A percentile compares a stretch with the other conserved stretches of the same genome.
Evolutionary conservation across 2,797 vertebrate species (phyloP).

Genomic region (Momotus momota): DNA sequence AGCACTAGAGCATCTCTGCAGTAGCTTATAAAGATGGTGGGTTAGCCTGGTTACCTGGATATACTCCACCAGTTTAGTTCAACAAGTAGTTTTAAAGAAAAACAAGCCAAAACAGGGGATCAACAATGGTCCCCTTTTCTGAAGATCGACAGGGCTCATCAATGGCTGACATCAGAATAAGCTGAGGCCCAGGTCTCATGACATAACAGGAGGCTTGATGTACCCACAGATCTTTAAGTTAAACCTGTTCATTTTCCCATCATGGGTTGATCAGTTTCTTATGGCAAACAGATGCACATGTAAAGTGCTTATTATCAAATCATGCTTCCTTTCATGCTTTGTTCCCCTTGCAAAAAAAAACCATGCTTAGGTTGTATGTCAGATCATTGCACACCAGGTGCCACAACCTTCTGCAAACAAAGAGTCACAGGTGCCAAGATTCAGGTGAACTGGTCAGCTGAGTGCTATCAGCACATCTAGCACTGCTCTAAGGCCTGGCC

Average conservation of each 20-base stretch:
- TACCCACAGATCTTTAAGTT: neutral
- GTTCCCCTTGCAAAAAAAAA: neutral
- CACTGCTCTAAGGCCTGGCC: neutral
- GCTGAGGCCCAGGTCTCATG: neutral
- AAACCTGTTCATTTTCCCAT: neutral
- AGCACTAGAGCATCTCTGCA: neutral
- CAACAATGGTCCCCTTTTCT: neutral
- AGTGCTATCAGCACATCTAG: neutral
- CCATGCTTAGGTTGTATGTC: neutral
- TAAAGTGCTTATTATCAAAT: neutral
- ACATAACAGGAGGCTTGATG: fast-evolving
- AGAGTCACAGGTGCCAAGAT: neutral
- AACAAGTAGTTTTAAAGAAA: neutral
- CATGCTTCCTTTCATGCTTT: neutral
- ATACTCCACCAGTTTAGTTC: neutral
- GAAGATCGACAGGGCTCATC: neutral
- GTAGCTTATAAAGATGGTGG: neutral
- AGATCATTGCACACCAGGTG: neutral
- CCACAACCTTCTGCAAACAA: neutral
- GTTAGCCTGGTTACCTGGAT: neutral
- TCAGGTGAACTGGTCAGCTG: neutral
- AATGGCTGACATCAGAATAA: neutral
- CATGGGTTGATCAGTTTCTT: neutral
- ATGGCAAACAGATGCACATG: neutral
- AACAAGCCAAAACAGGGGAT: neutral